A percentile compares a stretch with the other conserved stretches of the same genome.
These are phyloP conservation scores for Drosophila ambigua DNA, from an alignment of 1,140 invertebrate genomes.

Conservation along the genomic window DNA sequence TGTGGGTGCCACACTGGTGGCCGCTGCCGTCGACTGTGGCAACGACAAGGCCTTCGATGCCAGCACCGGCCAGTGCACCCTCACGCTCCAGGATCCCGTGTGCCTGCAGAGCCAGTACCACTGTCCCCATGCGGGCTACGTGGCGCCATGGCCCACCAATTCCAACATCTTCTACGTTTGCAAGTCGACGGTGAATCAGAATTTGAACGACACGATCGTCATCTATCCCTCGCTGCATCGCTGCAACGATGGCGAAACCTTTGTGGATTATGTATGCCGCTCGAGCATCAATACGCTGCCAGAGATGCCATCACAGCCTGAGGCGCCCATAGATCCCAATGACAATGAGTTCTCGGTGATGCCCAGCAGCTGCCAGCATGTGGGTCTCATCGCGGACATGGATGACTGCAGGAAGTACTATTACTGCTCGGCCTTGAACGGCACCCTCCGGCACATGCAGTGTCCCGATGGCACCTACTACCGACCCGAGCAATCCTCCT, in stretches of 20 bases:
- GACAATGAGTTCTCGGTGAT: conserved; percentile 47
- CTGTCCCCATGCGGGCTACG: conserved; percentile 72
- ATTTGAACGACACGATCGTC: conserved; percentile 63
- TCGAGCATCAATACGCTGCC: conserved; percentile 1
- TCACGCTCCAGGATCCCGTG: conserved; percentile 56
- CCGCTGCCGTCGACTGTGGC: conserved; percentile 75
- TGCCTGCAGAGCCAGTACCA: conserved; percentile 66
- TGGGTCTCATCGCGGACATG: conserved; percentile 63
- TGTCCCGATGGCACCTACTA: conserved; percentile 72
- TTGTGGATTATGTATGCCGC: conserved; percentile 65
- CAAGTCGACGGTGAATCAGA: conserved; percentile 78
- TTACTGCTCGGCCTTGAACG: conserved; percentile 71
- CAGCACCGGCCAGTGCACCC: conserved; percentile 72
- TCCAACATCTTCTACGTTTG: conserved; percentile 83
- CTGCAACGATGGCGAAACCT: conserved; percentile 77
- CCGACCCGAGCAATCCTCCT: conserved; percentile 47
- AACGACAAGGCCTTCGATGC: conserved; percentile 74
- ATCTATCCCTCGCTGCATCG: conserved; percentile 81
- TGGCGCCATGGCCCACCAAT: conserved; percentile 74
- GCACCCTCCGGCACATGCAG: conserved; percentile 51
- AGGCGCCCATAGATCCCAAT: conserved; percentile 41
- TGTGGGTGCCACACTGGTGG: conserved; percentile 66
- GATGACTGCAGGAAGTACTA: conserved; percentile 74
- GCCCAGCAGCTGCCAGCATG: conserved; percentile 51
- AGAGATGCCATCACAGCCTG: not conserved